These are phyloP conservation scores for Hypotaenidia okinawae DNA, from an alignment of 2,797 vertebrate species.

Conservation along the genomic window DNA sequence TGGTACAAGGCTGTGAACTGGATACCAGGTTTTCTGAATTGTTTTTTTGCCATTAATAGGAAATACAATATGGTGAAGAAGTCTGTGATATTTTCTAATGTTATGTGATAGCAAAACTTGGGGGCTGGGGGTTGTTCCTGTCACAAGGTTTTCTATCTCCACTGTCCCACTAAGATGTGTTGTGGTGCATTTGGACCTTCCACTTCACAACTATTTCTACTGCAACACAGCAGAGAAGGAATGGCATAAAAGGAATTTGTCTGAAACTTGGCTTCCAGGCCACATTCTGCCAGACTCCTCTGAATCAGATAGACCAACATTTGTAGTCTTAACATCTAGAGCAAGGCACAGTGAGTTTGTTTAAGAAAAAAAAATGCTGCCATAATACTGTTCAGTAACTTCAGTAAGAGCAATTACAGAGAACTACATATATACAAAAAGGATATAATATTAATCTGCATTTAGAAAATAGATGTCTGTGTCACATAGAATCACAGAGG, in stretches of 20 bases:
- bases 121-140: accelerated
- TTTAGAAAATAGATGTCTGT: slow-evolving; percentile 24
- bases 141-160: not conserved
- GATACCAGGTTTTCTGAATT: not conserved
- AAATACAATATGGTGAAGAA: not conserved
- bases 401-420: not conserved
- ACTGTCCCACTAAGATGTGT: not conserved
- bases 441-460: not conserved
- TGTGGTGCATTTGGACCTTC: accelerated
- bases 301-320: not conserved
- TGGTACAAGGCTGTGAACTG: not conserved
- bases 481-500: not conserved
- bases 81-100: not conserved
- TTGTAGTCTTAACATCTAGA: not conserved
- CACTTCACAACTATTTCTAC: not conserved
- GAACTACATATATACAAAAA: not conserved
- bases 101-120: not conserved
- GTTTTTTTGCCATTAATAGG: not conserved
- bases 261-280: not conserved
- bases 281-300: not conserved
- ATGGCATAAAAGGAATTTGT: not conserved
- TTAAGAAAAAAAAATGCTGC: not conserved
- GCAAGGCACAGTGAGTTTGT: accelerated
- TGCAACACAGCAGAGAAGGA: not conserved
- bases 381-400: not conserved